Conservation (phyloP, 2,888 invertebrate genomes). For the Chaitophorus viminalis region DNA sequence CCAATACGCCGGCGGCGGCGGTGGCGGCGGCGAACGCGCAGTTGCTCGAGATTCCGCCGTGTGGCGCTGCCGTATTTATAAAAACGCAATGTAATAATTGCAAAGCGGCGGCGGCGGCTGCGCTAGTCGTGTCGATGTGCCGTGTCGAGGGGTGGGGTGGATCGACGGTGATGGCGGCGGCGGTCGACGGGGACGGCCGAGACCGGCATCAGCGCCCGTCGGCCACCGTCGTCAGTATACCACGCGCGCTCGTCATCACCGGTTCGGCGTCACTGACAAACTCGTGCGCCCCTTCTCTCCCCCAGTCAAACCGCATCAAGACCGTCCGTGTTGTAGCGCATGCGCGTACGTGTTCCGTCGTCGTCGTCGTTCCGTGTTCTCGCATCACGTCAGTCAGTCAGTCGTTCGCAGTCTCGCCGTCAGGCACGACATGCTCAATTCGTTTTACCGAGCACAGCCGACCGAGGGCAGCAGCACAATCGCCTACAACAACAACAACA, state of each 20-base stretch:
- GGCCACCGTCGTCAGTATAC: conserved; percentile 10
- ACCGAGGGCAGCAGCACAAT: conserved; percentile 42
- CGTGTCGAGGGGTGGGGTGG: too few species aligned
- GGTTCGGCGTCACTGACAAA: neutral
- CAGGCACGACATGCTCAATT: too few species aligned
- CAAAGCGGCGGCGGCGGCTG: neutral
- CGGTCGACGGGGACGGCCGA: neutral
- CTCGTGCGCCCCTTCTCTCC: neutral
- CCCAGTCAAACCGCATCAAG: neutral
- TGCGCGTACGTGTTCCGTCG: neutral
- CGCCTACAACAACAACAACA: neutral
- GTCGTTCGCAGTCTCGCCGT: conserved; percentile 46
- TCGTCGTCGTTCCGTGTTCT: neutral
- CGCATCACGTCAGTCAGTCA: conserved; percentile 23
- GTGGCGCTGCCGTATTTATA: conserved; percentile 38
- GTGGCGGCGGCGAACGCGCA: neutral
- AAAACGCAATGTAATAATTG: neutral
- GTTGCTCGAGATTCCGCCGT: conserved; percentile 15
- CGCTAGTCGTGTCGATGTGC: neutral
- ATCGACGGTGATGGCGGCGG: neutral
- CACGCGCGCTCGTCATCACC: conserved; percentile 31
- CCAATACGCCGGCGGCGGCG: too few species aligned
- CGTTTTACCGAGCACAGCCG: neutral
- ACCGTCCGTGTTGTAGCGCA: neutral
- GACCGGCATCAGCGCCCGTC: neutral